These are phyloP conservation scores for Eupithecia inturbata DNA, from an alignment of 2,888 invertebrate species.

Conservation along the genomic window DNA sequence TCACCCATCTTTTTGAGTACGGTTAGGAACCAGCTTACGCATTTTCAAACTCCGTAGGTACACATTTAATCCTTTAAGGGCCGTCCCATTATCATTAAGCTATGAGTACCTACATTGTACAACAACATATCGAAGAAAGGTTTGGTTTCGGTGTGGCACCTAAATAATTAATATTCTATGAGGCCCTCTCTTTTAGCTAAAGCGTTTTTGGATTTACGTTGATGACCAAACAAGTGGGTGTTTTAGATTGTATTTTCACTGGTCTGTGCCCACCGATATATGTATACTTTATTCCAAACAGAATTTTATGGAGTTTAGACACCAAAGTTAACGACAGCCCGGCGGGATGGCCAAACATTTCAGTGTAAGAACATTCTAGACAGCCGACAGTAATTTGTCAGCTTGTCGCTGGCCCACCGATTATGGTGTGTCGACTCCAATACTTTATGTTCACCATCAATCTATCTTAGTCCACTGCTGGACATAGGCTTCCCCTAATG, in stretches of 20 bases:
- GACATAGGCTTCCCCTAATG: too few relatives aligned
- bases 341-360: too few relatives aligned
- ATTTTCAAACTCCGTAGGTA: conserved; percentile 31
- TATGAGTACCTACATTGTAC: conserved; percentile 23
- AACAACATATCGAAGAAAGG: conserved; percentile 52
- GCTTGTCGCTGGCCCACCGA: too few relatives aligned
- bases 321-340: too few relatives aligned
- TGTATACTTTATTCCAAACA: too few relatives aligned
- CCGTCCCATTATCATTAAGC: conserved; percentile 55
- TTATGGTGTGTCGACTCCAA: too few relatives aligned
- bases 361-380: too few relatives aligned
- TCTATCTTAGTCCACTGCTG: too few relatives aligned
- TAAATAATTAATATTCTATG: conserved; percentile 40
- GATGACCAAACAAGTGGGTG: conserved; percentile 22
- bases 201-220: conserved; percentile 30
- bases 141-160: conserved; percentile 33
- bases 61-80: conserved; percentile 54
- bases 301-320: too few relatives aligned
- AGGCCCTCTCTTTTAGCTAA: conserved; percentile 27
- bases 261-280: background rate
- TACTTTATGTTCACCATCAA: too few relatives aligned
- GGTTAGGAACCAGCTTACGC: conserved; percentile 36
- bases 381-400: too few relatives aligned
- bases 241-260: background rate
- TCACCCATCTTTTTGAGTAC: conserved; percentile 4